These are phyloP conservation scores for Podarcis siculus DNA, from an alignment of 2,797 vertebrate species.

Conservation along the genomic window DNA sequence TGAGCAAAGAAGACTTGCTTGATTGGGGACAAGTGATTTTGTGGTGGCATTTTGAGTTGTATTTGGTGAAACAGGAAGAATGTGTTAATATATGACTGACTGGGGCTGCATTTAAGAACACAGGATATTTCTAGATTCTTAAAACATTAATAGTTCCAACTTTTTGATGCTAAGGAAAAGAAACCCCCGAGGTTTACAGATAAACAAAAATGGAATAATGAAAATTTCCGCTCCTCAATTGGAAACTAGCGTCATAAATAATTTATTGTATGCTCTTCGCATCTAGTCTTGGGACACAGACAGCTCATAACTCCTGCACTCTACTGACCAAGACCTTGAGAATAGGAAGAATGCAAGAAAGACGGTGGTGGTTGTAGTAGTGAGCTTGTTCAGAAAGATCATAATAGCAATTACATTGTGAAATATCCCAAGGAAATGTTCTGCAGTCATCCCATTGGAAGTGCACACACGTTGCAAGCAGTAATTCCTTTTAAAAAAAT, in stretches of 20 bases:
- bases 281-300: background rate
- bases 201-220: background rate
- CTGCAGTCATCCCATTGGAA: constrained; percentile 20
- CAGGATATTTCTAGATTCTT: constrained; percentile 20
- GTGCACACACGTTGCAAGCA: background rate
- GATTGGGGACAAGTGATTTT: background rate
- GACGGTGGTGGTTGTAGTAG: background rate
- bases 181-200: background rate
- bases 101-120: background rate
- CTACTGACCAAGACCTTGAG: background rate
- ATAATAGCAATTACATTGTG: constrained; percentile 26
- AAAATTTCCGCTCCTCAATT: background rate
- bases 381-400: background rate
- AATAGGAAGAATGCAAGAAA: background rate
- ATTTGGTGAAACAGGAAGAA: background rate
- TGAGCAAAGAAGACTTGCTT: background rate
- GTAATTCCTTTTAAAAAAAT: constrained; percentile 23
- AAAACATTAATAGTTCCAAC: background rate
- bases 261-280: background rate
- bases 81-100: background rate
- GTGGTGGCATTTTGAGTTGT: background rate
- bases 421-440: background rate
- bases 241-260: background rate
- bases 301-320: background rate
- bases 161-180: background rate